Conservation (phyloP, 2,113 vertebrate genomes). For the Clarias magur region DNA sequence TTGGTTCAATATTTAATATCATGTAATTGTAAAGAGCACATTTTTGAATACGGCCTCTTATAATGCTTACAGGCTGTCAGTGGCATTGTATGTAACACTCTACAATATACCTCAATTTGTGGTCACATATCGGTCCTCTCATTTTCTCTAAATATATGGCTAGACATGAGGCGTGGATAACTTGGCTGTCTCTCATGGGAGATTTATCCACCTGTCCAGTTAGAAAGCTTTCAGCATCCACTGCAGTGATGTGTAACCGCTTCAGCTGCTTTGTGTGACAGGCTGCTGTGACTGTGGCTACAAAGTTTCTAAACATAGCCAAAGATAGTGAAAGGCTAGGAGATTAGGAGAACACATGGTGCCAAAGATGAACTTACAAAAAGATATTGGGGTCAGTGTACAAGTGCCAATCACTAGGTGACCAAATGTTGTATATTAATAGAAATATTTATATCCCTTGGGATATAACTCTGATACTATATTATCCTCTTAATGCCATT, state of each 20-base stretch:
- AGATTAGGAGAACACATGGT: constrained; percentile 27
- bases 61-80: constrained; percentile 13
- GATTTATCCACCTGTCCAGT: constrained; percentile 31
- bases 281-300: constrained; percentile 7
- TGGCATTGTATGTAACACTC: constrained; percentile 15
- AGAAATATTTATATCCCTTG: constrained; percentile 3
- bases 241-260: not conserved
- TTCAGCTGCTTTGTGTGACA: constrained; percentile 32
- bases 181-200: constrained; percentile 27
- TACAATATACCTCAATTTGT: not conserved
- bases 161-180: constrained; percentile 19
- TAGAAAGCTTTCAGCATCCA: constrained; percentile 33
- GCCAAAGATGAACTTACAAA: constrained; percentile 12
- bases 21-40: not conserved
- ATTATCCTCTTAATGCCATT: not conserved
- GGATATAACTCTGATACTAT: not conserved
- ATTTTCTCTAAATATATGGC: constrained; percentile 34
- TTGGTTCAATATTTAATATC: not conserved
- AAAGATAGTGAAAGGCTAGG: constrained; percentile 40
- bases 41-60: not conserved
- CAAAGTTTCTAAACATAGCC: constrained; percentile 42
- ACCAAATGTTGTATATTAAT: constrained; percentile 17
- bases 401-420: not conserved
- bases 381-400: constrained; percentile 17
- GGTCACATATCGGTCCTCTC: not conserved